Base-by-base conservation (phyloP, 2,797 vertebrate genomes). In the Mergus octosetaceus region DNA sequence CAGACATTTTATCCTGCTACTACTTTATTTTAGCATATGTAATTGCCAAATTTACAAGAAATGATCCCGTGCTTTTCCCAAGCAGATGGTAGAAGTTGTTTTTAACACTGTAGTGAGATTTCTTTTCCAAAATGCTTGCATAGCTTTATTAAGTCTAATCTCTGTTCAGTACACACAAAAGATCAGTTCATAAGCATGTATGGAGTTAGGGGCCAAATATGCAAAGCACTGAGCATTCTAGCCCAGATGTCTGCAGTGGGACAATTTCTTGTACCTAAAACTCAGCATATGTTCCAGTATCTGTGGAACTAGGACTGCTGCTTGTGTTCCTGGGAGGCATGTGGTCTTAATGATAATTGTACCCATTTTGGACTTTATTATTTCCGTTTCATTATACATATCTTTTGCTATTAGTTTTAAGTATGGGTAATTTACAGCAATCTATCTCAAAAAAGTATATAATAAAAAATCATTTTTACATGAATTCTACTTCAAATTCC, bases 21-120 rank as follows among this genome's bases (percentile, higher is more conserved):
- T 94, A 68, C 49, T 92, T 4, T 41, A 70, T 94, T 96, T 95
- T 96, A 96, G 92, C 95, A 96, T 96, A 95, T 96, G 94, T 97
- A 97, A 98, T 96, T 97, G 89, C 94, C 88, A 95, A 96, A 68
- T 96, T 97, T 91, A 92, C 73, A 93, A 88, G 72, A 94, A 97
- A 91, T 2, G 7, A 96, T 87, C 89, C 85, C 60, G 47, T 79
- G 77, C 65, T 93, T 97, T 90, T 89, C 86, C 93, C 88, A 74
- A 91, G 94, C 97, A 98, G 97, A 97, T 97, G 97, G 97, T 95
- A 36, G 87, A 96, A 93, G 86, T 69, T 82, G 95, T 72, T 96
- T 97, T 97, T 95, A 92, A 89, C 94, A 95, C 71, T 95, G 86
- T 53, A 96, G 56, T 38, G 86, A 94, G 95, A 94, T n/a, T 93